Percentiles rank a stretch among this genome's conserved stretches.
Evolutionary conservation across 1,140 invertebrate species (phyloP).

Genomic region (Brachionus rubens): DNA sequence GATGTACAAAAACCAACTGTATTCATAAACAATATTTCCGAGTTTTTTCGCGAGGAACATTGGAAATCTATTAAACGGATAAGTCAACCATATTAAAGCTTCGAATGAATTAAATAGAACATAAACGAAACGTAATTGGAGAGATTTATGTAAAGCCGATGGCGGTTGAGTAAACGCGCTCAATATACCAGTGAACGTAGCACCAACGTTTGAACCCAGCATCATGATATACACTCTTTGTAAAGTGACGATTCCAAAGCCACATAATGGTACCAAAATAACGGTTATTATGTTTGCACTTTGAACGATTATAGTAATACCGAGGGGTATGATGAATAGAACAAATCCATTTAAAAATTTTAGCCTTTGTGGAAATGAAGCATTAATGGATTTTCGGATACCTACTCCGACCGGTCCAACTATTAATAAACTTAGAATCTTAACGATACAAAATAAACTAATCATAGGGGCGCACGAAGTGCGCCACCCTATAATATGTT

Average conservation of each 20-base stretch:
- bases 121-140: slow-evolving; percentile 67
- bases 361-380: slow-evolving; percentile 62
- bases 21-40: slow-evolving; percentile 63
- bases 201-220: slow-evolving; percentile 67
- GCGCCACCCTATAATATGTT: no score
- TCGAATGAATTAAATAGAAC: slow-evolving; percentile 68
- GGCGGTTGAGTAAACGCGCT: slow-evolving; percentile 62
- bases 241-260: slow-evolving; percentile 65
- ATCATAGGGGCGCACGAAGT: no score
- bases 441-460: slow-evolving; percentile 19
- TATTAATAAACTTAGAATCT: slow-evolving; percentile 5
- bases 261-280: slow-evolving; percentile 67
- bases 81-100: slow-evolving; percentile 65
- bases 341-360: slow-evolving; percentile 63
- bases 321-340: slow-evolving; percentile 60
- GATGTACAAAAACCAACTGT: slow-evolving; percentile 65
- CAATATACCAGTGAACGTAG: slow-evolving; percentile 65
- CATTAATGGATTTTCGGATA: slow-evolving; percentile 64
- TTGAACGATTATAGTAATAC: slow-evolving; percentile 67
- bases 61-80: slow-evolving; percentile 65
- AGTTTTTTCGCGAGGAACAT: slow-evolving; percentile 64
- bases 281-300: slow-evolving; percentile 68
- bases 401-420: slow-evolving; percentile 62
- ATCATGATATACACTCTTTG: slow-evolving; percentile 67
- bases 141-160: slow-evolving; percentile 55